Base-by-base conservation (phyloP, 1,140 invertebrate genomes). In the Conus ventricosus region DNA sequence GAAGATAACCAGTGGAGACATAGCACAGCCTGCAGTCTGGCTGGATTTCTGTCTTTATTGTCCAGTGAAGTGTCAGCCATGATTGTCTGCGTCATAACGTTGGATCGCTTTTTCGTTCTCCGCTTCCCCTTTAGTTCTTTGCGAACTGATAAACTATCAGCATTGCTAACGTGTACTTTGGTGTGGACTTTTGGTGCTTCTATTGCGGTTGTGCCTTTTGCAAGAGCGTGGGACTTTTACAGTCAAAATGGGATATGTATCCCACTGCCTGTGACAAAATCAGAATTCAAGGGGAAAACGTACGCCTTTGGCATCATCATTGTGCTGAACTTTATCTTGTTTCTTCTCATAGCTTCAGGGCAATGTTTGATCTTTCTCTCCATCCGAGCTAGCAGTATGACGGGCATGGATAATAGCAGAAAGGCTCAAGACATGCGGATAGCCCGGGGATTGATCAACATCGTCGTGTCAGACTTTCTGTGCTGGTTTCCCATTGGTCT, bases 51-150 rank as follows among this genome's bases (percentile, higher is more conserved):
- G 54, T 84, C 54, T 23, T 53, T 84, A 25, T 39, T 84, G 83
- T 84, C 83, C 57, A 84, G 83, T 27, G 83, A 84, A 25, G 83
- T 84, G 83, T 84, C 83, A 27, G 83, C 83, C 54, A 54, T 84
- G 39, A 57, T 84, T 63, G 54, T 84, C 83, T 63, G 23, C 57
- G 39, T 84, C 54, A 39, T 84, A 8, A 84, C 83, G 25, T 27
- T 84, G 57, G 83, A 84, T 13, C 83, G 83, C 54, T 67, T 84
- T 55, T 23, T 84, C 13, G 83, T 60, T 13, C 54, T 84, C 11
- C 5, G 39, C 0, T 51, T 84, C 60, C 57, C 83, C n/a, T 60
- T 84, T 60, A 82, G 81, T 39, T 8, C 5, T 11, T 53, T 82
- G 13, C 25, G 81, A 1, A 25, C 51, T 53, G 20, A 5, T 5